Percentiles rank a stretch among this genome's conserved stretches.
Evolutionary conservation across 2,113 vertebrate genomes (phyloP).

Genomic region (Cepphus grylle): DNA sequence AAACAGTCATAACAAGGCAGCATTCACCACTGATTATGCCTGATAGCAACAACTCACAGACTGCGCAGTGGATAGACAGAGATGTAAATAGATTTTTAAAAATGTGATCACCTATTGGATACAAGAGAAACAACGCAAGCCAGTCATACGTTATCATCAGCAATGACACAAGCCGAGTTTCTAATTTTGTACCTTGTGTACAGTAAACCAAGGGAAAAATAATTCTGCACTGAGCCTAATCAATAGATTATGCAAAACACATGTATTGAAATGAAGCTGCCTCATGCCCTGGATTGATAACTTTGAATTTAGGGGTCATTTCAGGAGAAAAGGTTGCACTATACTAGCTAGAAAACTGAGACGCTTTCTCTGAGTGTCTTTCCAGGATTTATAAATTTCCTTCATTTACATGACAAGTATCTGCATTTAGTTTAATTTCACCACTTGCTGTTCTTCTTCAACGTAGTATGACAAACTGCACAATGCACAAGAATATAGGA

Average conservation of each 20-base stretch:
- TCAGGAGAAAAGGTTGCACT: neutral
- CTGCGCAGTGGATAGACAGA: neutral
- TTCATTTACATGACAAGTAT: neutral
- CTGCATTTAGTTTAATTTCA: neutral
- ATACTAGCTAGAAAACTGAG: neutral
- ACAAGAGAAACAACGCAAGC: neutral
- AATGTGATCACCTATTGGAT: neutral
- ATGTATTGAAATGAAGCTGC: neutral
- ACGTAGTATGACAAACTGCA: neutral
- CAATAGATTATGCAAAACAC: conserved; percentile 20
- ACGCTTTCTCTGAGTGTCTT: neutral
- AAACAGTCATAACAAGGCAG: neutral
- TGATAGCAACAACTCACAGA: neutral
- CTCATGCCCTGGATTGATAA: neutral
- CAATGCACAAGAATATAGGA: neutral
- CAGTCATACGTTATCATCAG: neutral
- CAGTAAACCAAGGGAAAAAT: neutral
- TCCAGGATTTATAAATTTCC: neutral
- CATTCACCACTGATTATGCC: neutral
- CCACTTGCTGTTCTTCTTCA: neutral
- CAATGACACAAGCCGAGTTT: conserved; percentile 5
- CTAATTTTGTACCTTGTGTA: conserved; percentile 50
- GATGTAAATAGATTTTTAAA: neutral
- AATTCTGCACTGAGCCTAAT: neutral
- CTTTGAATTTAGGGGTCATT: neutral